Evolutionary conservation across 1,140 invertebrate species (phyloP), one percentile per base, ranked within the genome.

Genomic region (Drosophila azteca): DNA sequence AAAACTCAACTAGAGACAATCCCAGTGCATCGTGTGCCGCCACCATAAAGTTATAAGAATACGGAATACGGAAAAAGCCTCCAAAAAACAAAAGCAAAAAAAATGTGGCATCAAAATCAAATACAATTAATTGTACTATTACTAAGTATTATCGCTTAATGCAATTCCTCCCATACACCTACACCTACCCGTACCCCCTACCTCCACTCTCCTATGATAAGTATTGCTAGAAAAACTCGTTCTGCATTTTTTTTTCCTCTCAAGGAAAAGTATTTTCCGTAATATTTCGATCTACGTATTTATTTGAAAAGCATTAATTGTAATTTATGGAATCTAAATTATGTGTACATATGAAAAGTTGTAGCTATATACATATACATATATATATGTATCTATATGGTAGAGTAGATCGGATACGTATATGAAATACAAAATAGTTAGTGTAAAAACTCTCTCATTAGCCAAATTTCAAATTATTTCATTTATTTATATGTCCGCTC

Each of bases 371-470:
- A 39, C 13, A 13, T 39, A 50, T 39, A 39, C 3, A 39, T 39
- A 39, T 39, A 13, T 39, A 50, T 45, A 75, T 20, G 53, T 49
- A 64, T 31, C 24, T 48, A 52, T 50, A 58, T 26, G 44, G 20
- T 26, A 50, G 20, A 44, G 24, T 26, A 26, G 24, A 26, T 26
- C 24, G 24, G 43, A 49, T 49, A 50, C 15, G 49, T 51, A 13
- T 29, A 59, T 24, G 13, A 58, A 39, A 59, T 45, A 49, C 31
- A 39, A 74, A 53, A 45, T 79, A 82, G 61, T 68, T 80, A 77
- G 77, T 68, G 58, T 80, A 80, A 48, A 71, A 70, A 72, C 44
- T 29, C 66, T 87, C 83, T 87, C 83, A 87, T 87, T 88, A 88
- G 83, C 83, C 83, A 88, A 88, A 85, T 85, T 85, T 61, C 64